Base-by-base conservation (phyloP, 1,140 invertebrate genomes). In the Bombus breviceps region DNA sequence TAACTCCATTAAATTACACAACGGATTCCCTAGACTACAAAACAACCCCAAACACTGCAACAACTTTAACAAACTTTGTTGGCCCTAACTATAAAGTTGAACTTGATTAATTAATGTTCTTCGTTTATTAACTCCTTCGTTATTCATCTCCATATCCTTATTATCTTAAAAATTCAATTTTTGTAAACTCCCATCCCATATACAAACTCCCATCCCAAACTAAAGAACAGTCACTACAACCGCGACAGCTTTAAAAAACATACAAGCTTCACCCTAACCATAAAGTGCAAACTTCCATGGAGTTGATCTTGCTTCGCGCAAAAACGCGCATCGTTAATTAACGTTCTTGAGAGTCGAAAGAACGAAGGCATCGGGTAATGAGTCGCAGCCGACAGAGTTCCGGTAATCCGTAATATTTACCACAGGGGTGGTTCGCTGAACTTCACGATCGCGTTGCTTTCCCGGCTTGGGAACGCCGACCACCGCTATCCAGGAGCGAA, bases 331-430 rank as follows among this genome's bases (percentile, higher is more conserved):
- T 41, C 39, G n/a, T 78, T 41, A 78, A 47, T 82, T 74, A 82
- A 74, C 53, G 57, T 47, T 66, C 41, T 47, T 64, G 37, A 32
- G 22, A 0, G 12, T 53, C n/a, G n/a, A 57, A 37, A 18, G 22
- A 81, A 32, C 28, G 25, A 34, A 28, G 59, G 57, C 15, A 57
- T 13, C 28, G 15, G 22, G 5, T 72, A 82, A 83, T 66, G 59
- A 76, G 39, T 53, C 39, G 28, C 10, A 25, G 25, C 41, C 13
- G 39, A n/a, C 57, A 43, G 47, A 53, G 34, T 39, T 53, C 32
- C 75, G 37, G 74, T 82, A 82, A 88, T 88, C 78, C 53, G 79
- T 89, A 82, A 82, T 73, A 80, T 78, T 81, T 64, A 69, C 41
- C 39, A 13, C 32, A 68, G 4, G 41, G 69, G 64, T 84, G 73